A percentile compares a stretch with the other conserved stretches of the same genome.
Conservation (phyloP, 2,888 invertebrate genomes). For the Cantharis lateralis region DNA sequence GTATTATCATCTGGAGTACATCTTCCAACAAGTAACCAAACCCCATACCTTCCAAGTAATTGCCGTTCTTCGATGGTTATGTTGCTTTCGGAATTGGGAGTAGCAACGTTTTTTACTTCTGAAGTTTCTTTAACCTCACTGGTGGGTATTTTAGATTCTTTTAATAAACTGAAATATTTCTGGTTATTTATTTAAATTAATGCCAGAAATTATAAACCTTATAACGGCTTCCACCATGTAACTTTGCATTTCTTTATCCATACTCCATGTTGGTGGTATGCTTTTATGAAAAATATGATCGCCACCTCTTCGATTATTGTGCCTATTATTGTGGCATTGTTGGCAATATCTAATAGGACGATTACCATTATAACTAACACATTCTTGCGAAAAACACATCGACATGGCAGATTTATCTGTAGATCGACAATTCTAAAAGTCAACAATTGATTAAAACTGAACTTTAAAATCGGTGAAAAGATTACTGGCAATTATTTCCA, state of each 20-base stretch:
- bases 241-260: conserved; percentile 89
- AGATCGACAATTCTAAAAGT: conserved; percentile 84
- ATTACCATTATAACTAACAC: conserved; percentile 94
- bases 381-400: conserved; percentile 96
- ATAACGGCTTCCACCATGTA: conserved; percentile 94
- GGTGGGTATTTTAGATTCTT: conserved; percentile 87
- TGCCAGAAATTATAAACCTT: conserved; percentile 61
- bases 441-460: neutral
- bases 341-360: conserved; percentile 93
- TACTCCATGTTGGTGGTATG: conserved; percentile 84
- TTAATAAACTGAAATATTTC: conserved; percentile 67
- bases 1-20: conserved; percentile 81
- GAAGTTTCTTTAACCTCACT: conserved; percentile 64
- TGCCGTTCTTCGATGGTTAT: conserved; percentile 86
- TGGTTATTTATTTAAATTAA: neutral
- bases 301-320: conserved; percentile 83
- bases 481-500: no score
- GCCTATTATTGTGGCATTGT: conserved; percentile 87
- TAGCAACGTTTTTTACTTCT: conserved; percentile 54
- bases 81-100: conserved; percentile 63
- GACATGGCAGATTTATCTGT: conserved; percentile 90
- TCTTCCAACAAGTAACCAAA: conserved; percentile 95
- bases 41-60: conserved; percentile 90
- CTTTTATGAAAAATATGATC: conserved; percentile 91
- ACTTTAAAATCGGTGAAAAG: neutral